Evolutionary conservation across 2,797 vertebrate genomes (phyloP).

Genomic region (Halcyon badia): DNA sequence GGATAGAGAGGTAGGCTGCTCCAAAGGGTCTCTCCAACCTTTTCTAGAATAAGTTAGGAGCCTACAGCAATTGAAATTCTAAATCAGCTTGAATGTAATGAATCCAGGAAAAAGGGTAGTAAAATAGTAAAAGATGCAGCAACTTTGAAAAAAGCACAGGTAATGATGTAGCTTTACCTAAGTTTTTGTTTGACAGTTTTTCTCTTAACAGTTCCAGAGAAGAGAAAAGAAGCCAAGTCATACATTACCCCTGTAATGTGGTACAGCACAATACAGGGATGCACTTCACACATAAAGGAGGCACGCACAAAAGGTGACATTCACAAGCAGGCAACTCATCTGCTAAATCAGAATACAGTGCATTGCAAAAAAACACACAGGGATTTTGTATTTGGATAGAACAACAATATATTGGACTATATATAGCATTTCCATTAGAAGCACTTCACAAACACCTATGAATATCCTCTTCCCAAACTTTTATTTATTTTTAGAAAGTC

Average conservation of each 20-base stretch:
- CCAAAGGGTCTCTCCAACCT: neutral
- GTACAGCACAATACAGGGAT: neutral
- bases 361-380: neutral
- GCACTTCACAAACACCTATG: neutral
- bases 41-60: neutral
- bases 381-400: neutral
- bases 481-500: neutral
- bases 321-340: neutral
- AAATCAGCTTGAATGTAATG: neutral
- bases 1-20: neutral
- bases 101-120: neutral
- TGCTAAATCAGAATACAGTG: neutral
- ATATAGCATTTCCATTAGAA: constrained; percentile 3
- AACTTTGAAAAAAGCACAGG: neutral
- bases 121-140: neutral
- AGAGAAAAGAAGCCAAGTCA: neutral
- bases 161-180: neutral
- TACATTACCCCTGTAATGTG: no score
- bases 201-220: neutral
- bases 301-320: neutral
- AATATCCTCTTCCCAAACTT: neutral
- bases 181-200: neutral
- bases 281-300: neutral
- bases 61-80: neutral
- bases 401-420: neutral